Evolutionary conservation across 2,113 vertebrate species (phyloP).

Genomic region (Bufo gargarizans): DNA sequence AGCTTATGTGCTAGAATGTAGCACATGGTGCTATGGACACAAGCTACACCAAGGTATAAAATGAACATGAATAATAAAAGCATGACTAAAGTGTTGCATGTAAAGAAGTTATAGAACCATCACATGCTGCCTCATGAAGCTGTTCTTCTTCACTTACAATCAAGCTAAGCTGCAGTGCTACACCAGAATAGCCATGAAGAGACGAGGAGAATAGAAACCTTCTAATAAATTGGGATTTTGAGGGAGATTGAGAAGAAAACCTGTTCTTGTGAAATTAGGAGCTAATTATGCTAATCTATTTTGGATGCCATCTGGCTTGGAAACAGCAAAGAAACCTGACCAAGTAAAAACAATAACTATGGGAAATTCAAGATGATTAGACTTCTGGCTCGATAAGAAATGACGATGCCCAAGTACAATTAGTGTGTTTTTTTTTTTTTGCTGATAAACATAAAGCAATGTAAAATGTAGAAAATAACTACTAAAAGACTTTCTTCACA

Average conservation of each 20-base stretch:
- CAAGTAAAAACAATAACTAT: constrained; percentile 41
- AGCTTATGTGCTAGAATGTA: background rate
- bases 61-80: background rate
- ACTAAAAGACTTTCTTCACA: too few relatives aligned
- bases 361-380: constrained; percentile 24
- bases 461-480: background rate
- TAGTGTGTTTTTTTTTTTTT: background rate
- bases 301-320: constrained; percentile 44
- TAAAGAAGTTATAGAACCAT: background rate
- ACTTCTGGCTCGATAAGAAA: constrained; percentile 11
- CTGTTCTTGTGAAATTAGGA: constrained; percentile 43
- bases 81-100: background rate
- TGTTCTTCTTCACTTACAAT: background rate
- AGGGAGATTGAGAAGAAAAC: constrained; percentile 31
- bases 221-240: constrained; percentile 22
- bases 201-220: background rate
- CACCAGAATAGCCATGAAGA: background rate
- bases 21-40: background rate
- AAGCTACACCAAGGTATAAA: background rate
- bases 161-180: background rate
- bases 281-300: constrained; percentile 51
- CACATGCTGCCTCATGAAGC: background rate
- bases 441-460: background rate
- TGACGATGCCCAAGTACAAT: constrained; percentile 1
- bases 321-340: constrained; percentile 28